Percentiles rank a stretch among this genome's conserved stretches.
These are phyloP conservation scores for Saccostrea cuccullata DNA, from an alignment of 1,140 invertebrate species.

Conservation along the genomic window DNA sequence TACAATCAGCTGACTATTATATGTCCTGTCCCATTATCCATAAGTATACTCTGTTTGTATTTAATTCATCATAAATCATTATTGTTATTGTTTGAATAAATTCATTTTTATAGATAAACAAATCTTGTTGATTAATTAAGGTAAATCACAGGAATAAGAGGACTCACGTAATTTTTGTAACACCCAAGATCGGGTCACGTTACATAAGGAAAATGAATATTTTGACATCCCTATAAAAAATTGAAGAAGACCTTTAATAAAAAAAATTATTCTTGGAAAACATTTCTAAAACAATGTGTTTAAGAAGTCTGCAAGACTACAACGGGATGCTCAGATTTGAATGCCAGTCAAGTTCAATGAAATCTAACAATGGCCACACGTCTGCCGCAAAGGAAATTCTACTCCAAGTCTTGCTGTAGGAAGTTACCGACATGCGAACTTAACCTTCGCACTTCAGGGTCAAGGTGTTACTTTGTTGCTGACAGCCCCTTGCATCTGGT, in stretches of 20 bases:
- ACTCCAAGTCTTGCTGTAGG: not conserved
- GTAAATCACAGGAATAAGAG: no score
- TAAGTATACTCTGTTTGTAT: no score
- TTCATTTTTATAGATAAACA: no score
- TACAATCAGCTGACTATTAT: no score
- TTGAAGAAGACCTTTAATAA: not conserved
- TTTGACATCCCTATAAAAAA: no score
- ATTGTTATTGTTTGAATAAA: no score
- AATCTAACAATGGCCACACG: constrained; percentile 4
- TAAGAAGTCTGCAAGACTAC: not conserved
- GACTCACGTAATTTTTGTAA: no score
- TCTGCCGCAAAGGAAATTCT: constrained; percentile 15
- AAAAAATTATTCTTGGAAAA: not conserved
- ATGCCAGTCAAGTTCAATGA: constrained; percentile 6
- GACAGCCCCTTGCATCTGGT: constrained; percentile 22
- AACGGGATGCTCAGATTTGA: not conserved
- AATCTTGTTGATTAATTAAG: no score
- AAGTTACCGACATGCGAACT: not conserved
- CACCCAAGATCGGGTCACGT: no score
- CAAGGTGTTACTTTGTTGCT: constrained; percentile 25
- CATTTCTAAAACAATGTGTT: not conserved
- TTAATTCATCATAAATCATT: no score
- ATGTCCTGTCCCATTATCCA: no score
- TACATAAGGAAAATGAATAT: no score
- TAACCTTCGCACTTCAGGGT: constrained; percentile 13